A percentile compares a stretch with the other conserved stretches of the same genome.
Evolutionary conservation across 2,888 invertebrate species (phyloP).

Genomic region (Tiliacea aurago): DNA sequence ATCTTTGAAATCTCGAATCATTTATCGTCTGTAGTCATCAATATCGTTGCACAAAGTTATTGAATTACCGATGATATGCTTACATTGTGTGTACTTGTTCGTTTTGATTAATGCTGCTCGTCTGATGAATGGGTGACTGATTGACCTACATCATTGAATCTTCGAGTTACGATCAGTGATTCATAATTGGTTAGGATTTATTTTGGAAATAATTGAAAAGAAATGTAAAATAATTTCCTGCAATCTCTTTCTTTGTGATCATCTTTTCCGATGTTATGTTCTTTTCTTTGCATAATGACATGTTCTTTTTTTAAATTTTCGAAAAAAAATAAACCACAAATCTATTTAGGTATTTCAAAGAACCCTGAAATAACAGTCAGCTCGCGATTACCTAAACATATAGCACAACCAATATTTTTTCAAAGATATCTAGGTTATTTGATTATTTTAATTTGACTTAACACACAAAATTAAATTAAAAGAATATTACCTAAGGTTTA

Average conservation of each 20-base stretch:
- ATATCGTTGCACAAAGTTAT: slow-evolving; percentile 56
- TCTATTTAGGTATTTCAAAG: neutral
- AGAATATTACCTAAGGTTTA: neutral
- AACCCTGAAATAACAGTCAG: neutral
- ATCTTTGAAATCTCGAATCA: slow-evolving; percentile 39
- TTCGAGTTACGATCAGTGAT: slow-evolving; percentile 31
- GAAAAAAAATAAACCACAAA: neutral
- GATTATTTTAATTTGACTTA: neutral
- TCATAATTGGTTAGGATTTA: slow-evolving; percentile 38
- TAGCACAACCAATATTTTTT: neutral
- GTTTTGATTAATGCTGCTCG: slow-evolving; percentile 59
- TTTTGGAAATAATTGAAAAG: slow-evolving; percentile 14
- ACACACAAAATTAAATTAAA: neutral
- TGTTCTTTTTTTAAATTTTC: neutral
- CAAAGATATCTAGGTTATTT: neutral
- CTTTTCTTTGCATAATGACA: neutral
- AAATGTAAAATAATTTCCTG: neutral
- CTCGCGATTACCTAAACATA: neutral
- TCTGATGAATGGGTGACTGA: slow-evolving; percentile 55
- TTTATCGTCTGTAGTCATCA: slow-evolving; percentile 50
- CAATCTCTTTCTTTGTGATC: neutral
- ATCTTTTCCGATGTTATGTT: too few relatives aligned
- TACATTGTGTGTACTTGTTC: slow-evolving; percentile 57
- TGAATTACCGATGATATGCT: slow-evolving; percentile 58
- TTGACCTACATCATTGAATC: slow-evolving; percentile 60